These are phyloP conservation scores for Ianthella basta DNA, from an alignment of 37 sponge, comb jelly and placozoan genomes.

Conservation along the genomic window DNA sequence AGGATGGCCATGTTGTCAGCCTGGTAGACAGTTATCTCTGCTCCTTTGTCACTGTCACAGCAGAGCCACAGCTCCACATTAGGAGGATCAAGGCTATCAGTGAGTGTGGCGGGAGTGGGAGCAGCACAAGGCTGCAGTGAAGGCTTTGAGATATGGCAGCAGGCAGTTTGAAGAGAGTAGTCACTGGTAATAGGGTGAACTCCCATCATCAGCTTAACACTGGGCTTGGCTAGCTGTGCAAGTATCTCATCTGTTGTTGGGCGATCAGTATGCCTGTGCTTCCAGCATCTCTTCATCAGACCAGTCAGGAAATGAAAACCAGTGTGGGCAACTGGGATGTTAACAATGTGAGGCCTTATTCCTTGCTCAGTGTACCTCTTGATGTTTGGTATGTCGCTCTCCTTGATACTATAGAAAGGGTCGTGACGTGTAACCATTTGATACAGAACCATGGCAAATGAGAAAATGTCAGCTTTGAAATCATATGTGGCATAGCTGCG, in stretches of 20 bases:
- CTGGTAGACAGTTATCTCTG: neutral
- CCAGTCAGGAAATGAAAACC: conserved; percentile 21
- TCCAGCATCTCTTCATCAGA: conserved; percentile 32
- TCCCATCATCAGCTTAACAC: neutral
- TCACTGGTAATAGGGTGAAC: neutral
- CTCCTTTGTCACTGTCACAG: neutral
- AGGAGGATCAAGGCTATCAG: neutral
- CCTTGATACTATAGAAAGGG: neutral
- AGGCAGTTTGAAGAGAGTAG: neutral
- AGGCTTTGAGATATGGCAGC: neutral
- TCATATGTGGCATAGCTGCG: neutral
- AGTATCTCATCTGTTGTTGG: neutral
- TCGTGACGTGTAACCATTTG: conserved; percentile 12
- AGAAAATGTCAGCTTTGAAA: conserved; percentile 13
- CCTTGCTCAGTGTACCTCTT: conserved; percentile 18
- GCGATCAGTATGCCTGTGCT: neutral
- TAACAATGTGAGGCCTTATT: neutral
- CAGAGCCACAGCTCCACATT: neutral
- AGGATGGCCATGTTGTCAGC: neutral
- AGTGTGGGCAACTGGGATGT: neutral
- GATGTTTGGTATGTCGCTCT: neutral
- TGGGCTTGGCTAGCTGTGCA: neutral
- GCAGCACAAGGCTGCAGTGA: conserved; percentile 46
- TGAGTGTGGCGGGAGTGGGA: neutral
- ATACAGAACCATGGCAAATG: conserved; percentile 36